Evolutionary conservation across 2,888 invertebrate species (phyloP), one percentile per base, ranked within the genome.

Genomic region (Agonopterix subpropinquella): DNA sequence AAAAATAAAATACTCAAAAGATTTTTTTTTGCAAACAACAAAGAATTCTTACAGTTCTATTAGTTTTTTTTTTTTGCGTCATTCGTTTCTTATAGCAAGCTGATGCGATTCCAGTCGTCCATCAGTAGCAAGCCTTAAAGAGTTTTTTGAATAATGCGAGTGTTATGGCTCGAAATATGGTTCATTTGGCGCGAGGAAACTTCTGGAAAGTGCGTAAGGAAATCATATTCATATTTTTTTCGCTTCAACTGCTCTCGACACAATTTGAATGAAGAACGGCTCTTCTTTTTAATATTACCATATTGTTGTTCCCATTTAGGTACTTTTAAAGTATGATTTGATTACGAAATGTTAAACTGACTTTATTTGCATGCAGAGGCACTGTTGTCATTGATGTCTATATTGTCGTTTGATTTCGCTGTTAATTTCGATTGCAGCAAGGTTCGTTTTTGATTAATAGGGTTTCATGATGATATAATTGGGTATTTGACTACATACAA

Each of bases 201-300:
- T 84, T 83, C 64, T 70, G 41, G 65, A 70, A 77, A 80, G 79
- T 79, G 76, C 80, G 80, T 77, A 70, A 73, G 77, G 73, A 81
- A 85, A 85, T 85, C 84, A 78, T 87, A 87, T 87, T 87, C 87
- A 85, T 86, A 83, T 85, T 87, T 86, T 84, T 87, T 83, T 73
- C 84, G 77, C 80, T 77, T 81, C 80, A 81, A 85, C 80, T 84
- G 85, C 67, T 83, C 74, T 60, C 69, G 71, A 73, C 74, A 71
- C 56, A 66, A 85, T 86, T 86, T 85, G 80, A 85, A 86, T 87
- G 84, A 83, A 68, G 64, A 62, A 62, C 58, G 56, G 56, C 57
- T 64, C 68, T 62, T 64, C 61, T 64, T 57, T 59, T 56, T 55
- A 44, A 44, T 48, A 64, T 67, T 65, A 63, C 61, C 61, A 56